Percentiles rank a stretch among this genome's conserved stretches.
phyloP scores from a whole-genome alignment of 1,140 invertebrate genomes.

The Tribolium madens region DNA sequence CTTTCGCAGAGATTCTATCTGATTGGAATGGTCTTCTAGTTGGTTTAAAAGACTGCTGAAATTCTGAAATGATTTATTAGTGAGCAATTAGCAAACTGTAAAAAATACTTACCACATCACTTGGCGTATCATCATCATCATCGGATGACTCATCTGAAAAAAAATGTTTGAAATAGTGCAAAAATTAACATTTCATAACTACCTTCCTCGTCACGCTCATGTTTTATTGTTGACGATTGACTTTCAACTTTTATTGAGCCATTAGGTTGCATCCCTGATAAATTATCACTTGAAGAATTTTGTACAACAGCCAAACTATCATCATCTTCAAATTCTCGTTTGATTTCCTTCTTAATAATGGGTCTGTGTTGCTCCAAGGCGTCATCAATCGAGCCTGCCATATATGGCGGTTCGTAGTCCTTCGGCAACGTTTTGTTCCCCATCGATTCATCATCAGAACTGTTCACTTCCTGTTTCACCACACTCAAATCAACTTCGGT shows the following conservation, averaged over 20 bases:
- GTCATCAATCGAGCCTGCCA: slow-evolving; percentile 35
- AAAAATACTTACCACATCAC: slow-evolving; percentile 28
- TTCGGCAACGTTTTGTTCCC: slow-evolving; percentile 13
- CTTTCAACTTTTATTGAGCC: not conserved
- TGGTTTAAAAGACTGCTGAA: slow-evolving; percentile 33
- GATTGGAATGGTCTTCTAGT: slow-evolving; percentile 40
- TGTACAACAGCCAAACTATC: not conserved
- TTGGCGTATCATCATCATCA: slow-evolving; percentile 10
- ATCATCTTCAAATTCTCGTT: slow-evolving; percentile 36
- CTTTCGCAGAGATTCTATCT: slow-evolving; percentile 39
- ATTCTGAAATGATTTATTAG: slow-evolving; percentile 10
- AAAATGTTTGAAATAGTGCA: not conserved
- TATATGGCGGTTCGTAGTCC: slow-evolving; percentile 29
- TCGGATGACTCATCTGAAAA: slow-evolving; percentile 22
- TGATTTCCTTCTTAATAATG: slow-evolving; percentile 44
- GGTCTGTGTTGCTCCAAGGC: slow-evolving; percentile 42
- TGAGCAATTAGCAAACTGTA: not conserved
- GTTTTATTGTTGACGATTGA: not conserved
- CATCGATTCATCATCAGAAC: slow-evolving; percentile 22
- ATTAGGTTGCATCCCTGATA: not conserved
- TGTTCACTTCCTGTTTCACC: slow-evolving; percentile 32
- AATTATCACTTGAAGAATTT: no score
- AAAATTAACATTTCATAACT: not conserved
- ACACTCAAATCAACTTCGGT: slow-evolving; percentile 20
- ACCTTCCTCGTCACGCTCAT: slow-evolving; percentile 5